Base-by-base conservation (phyloP, 2,888 invertebrate species). In the Phengaris arion region DNA sequence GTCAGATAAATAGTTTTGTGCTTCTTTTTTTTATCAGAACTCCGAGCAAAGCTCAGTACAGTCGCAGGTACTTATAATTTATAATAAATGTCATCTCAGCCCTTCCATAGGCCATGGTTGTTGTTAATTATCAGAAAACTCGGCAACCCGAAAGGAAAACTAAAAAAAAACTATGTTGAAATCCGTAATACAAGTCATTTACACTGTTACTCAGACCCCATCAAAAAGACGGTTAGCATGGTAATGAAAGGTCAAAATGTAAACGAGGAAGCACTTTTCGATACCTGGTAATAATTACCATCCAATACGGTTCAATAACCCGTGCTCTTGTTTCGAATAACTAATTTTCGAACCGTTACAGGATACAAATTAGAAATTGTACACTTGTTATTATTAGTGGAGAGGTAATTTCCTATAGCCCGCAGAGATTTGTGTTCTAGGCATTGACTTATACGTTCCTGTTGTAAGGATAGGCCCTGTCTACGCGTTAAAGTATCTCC, bases 391-490 rank as follows among this genome's bases (percentile, higher is more conserved):
- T 84, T 82, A 83, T 84, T 82, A 83, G 83, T 85, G 82, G 83
- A 83, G 84, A 83, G 81, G 83, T 83, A 85, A 87, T 87, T 87
- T 87, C 83, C 85, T 83, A 84, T 83, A 80, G 82, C 79, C 77
- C 74, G 76, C 78, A 78, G 77, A 75, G 68, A 75, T 78, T 74
- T 75, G 76, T 13, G 46, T 59, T 51, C 48, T 35, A 22, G 13
- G 45, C 45, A 57, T 46, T 52, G 51, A 52, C 72, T 52, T 68
- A 7, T 52, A 51, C 5, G 5, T 12, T 22, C 8, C 10, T 48
- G 12, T 51, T 15, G 15, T 22, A 35, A 70, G 59, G 64, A 35
- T 12, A 10, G 64, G 64, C 4, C 9, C 10, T 5, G 22, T 6
- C 2, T 12, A 64, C 35, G 35, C 13, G 9, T 10, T 59, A 22